Percentiles rank a stretch among this genome's conserved stretches.
phyloP scores from a whole-genome alignment of 1,140 invertebrate genomes.

The Drosophila albomicans region DNA sequence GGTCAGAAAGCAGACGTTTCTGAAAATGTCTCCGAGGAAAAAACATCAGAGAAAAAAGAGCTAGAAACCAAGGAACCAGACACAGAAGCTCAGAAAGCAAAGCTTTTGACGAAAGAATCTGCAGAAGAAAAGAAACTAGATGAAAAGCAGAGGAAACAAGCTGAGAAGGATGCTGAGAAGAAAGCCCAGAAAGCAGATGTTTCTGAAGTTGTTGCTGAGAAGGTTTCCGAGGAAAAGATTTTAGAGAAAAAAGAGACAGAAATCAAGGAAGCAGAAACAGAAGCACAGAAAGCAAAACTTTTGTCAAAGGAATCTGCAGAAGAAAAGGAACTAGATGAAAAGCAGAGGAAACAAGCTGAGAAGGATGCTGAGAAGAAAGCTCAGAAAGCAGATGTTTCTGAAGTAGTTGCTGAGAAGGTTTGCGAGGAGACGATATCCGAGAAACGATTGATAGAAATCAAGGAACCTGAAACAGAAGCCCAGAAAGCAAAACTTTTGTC shows the following conservation, averaged over 20 bases:
- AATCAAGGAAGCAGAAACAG: constrained; percentile 7
- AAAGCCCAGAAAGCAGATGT: too few relatives aligned
- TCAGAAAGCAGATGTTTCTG: constrained; percentile 46
- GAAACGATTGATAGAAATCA: neutral
- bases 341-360: constrained; percentile 18
- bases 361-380: constrained; percentile 14
- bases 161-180: too few relatives aligned
- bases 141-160: too few relatives aligned
- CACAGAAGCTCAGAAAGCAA: too few relatives aligned
- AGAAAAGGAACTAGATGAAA: constrained; percentile 18
- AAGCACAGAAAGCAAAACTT: neutral
- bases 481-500: constrained; percentile 26
- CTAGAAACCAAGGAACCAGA: constrained; percentile 14
- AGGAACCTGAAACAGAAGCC: neutral
- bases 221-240: constrained; percentile 25
- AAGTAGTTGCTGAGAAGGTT: constrained; percentile 26
- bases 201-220: constrained; percentile 31
- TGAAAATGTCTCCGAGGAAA: constrained; percentile 28
- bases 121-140: too few relatives aligned
- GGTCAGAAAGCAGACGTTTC: constrained; percentile 36
- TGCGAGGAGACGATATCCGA: constrained; percentile 7
- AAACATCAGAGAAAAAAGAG: neutral
- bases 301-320: constrained; percentile 4
- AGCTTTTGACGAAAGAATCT: too few relatives aligned
- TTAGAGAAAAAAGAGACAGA: constrained; percentile 4